Base-by-base conservation (phyloP, 1,140 invertebrate species). In the Sinella curviseta region DNA sequence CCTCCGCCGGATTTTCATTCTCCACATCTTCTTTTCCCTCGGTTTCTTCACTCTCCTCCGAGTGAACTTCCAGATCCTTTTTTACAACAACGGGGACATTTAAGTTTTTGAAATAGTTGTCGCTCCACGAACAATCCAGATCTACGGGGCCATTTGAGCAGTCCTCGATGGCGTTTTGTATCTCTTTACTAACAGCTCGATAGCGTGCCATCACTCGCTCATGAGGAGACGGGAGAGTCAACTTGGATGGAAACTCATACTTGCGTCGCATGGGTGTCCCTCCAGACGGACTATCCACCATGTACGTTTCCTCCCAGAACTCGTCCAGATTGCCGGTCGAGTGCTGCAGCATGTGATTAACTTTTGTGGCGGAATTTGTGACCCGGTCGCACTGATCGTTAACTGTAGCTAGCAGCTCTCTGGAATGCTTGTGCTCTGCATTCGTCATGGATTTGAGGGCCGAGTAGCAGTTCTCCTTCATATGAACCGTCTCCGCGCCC, bases 211-310 rank as follows among this genome's bases (percentile, higher is more conserved):
- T 86, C 34, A 93, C 91, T 0, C 89, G 85, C 34, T 91, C 89
- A 82, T 92, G 91, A 0, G 92, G 92, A 0, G 93, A 93, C 1
- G 92, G 93, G 57, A 87, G 84, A 0, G 85, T 87, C 76, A 94
- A 83, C 0, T 85, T 65, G 78, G 88, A 87, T 74, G 92, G 92
- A 87, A 90, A 93, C 0, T 85, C 79, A 84, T 91, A 93, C 8
- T 90, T 88, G 78, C 86, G 87, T 79, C 90, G 90, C 1, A 87
- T 86, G 1, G 93, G 93, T 0, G 93, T 94, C 30, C 77, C 67
- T 31, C 81, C 81, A 17, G 79, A 74, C 1, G 82, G 65, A 0
- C n/a, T n/a, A 48, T 82, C 81, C 28, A 82, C 36, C 24, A 82
- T 34, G 39, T 82, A 83, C 0, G 79, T 81, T 14, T 78, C 55